These are phyloP conservation scores for Hemithea aestivaria DNA, from an alignment of 2,888 invertebrate species.

Conservation along the genomic window DNA sequence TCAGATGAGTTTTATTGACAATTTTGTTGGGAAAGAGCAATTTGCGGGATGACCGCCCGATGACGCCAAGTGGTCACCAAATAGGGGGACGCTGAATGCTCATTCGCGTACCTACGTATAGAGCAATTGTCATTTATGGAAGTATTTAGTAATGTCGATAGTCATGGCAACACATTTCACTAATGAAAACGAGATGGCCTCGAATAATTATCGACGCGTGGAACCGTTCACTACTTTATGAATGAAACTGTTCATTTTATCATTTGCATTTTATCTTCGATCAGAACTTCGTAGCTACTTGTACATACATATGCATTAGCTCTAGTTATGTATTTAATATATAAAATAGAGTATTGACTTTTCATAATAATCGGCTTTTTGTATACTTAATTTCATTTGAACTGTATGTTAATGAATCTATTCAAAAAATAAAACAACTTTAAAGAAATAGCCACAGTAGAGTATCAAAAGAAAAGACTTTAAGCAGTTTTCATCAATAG, in stretches of 20 bases:
- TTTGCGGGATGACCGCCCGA: constrained; percentile 74
- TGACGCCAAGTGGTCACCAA: constrained; percentile 73
- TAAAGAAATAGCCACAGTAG: no score
- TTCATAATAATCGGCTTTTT: no score
- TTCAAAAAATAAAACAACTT: no score
- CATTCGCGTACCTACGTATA: constrained; percentile 31
- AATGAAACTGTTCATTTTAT: constrained; percentile 6
- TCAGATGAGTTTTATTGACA: constrained; percentile 80
- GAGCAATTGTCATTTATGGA: constrained; percentile 56
- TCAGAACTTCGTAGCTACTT: background rate
- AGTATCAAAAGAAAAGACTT: no score
- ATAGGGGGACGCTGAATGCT: constrained; percentile 53
- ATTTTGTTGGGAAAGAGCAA: constrained; percentile 78
- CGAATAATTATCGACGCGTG: constrained; percentile 25
- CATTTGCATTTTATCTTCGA: constrained; percentile 1
- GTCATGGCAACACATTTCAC: constrained; percentile 35
- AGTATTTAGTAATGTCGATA: constrained; percentile 51
- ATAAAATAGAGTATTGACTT: background rate
- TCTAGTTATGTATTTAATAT: no score
- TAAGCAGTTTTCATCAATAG: no score
- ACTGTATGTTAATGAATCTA: no score
- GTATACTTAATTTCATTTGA: no score
- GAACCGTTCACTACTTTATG: constrained; percentile 2
- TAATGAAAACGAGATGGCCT: constrained; percentile 26
- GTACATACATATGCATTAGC: no score